Percentiles rank a stretch among this genome's conserved stretches.
These are phyloP conservation scores for Rostratula benghalensis DNA, from an alignment of 2,113 vertebrate species.

Conservation along the genomic window DNA sequence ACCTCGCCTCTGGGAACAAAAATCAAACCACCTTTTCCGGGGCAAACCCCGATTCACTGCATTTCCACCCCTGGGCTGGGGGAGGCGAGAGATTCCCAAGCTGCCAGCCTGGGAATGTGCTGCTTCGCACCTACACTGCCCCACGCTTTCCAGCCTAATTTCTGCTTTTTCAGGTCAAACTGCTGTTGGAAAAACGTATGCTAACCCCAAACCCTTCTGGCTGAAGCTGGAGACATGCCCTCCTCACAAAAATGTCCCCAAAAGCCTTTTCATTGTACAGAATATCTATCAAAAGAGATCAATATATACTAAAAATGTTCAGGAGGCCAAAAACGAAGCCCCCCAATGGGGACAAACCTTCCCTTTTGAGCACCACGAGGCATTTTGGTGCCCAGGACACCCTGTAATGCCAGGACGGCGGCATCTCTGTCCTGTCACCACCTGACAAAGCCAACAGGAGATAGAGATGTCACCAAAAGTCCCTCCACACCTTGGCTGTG, in stretches of 20 bases:
- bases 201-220: background rate
- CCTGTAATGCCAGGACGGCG: fast-evolving
- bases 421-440: too few species aligned
- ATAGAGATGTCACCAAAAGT: background rate
- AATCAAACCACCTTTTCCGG: background rate
- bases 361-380: too few species aligned
- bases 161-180: background rate
- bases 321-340: fast-evolving
- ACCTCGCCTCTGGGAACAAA: background rate
- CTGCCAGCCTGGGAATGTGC: background rate
- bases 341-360: background rate
- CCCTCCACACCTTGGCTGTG: background rate
- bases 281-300: background rate
- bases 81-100: background rate
- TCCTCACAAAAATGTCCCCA: background rate
- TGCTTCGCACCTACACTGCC: fast-evolving
- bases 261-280: background rate
- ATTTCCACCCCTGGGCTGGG: background rate
- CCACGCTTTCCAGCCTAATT: background rate
- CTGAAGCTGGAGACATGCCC: fast-evolving
- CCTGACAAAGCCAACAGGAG: background rate
- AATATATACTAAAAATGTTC: background rate
- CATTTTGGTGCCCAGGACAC: background rate
- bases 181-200: fast-evolving
- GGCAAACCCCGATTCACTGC: background rate